Conservation (phyloP, 2,797 vertebrate genomes). For the Novumbra hubbsi region DNA sequence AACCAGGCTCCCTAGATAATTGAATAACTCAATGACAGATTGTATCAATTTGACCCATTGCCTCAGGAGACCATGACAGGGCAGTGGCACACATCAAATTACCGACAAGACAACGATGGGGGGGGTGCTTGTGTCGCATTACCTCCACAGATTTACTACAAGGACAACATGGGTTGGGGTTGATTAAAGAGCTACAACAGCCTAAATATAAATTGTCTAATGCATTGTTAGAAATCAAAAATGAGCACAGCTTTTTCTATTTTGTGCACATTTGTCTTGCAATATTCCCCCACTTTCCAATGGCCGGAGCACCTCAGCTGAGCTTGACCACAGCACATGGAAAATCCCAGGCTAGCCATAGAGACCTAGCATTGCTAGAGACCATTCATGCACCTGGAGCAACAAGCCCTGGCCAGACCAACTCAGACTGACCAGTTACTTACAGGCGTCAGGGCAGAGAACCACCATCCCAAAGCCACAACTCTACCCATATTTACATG, state of each 20-base stretch:
- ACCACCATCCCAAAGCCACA: slow-evolving; percentile 10
- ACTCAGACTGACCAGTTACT: slow-evolving; percentile 21
- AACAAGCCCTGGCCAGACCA: background rate
- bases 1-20: slow-evolving; percentile 32
- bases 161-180: background rate
- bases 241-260: no score
- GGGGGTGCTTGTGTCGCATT: no score
- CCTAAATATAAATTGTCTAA: background rate
- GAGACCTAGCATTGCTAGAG: no score
- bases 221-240: background rate
- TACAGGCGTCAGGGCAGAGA: slow-evolving; percentile 36
- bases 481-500: slow-evolving; percentile 44
- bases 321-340: slow-evolving; percentile 8
- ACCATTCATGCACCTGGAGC: background rate
- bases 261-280: no score
- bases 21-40: slow-evolving; percentile 49
- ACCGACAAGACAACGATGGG: slow-evolving; percentile 45
- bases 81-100: slow-evolving; percentile 50
- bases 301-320: no score
- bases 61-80: slow-evolving; percentile 39
- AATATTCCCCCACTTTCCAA: no score
- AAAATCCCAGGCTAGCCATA: no score
- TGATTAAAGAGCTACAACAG: background rate
- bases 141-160: slow-evolving; percentile 36
- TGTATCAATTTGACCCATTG: slow-evolving; percentile 57